Evolutionary conservation across 1,140 invertebrate genomes (phyloP).

Genomic region (Meloidogyne hapla): DNA sequence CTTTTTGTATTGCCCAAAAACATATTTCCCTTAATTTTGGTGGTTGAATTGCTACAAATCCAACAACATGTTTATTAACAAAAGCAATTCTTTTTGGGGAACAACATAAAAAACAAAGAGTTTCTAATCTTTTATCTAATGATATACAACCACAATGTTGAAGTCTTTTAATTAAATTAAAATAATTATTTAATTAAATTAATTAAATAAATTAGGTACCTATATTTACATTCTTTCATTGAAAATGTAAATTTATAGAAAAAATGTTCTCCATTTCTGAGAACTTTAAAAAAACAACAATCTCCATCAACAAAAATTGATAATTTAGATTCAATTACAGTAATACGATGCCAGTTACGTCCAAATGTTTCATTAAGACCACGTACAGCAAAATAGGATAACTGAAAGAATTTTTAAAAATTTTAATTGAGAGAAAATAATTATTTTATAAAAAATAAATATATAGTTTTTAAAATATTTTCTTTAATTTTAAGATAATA

Average conservation of each 20-base stretch:
- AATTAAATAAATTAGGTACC: constrained; percentile 15
- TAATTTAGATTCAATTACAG: constrained; percentile 30
- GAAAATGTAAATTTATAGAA: constrained; percentile 32
- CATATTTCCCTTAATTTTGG: constrained; percentile 28
- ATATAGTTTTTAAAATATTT: too few species aligned
- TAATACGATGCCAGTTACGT: constrained; percentile 37
- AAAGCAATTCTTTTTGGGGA: constrained; percentile 13
- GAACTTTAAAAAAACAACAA: constrained; percentile 37
- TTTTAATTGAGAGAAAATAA: not conserved
- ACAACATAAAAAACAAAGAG: constrained; percentile 25
- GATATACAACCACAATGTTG: constrained; percentile 12
- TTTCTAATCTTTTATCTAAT: constrained; percentile 20
- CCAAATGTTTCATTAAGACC: constrained; percentile 37
- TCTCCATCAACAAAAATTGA: constrained; percentile 34
- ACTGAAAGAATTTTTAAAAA: constrained; percentile 13
- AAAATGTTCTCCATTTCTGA: constrained; percentile 23
- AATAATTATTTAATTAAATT: not conserved
- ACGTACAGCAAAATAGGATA: constrained; percentile 21
- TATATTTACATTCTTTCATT: constrained; percentile 15
- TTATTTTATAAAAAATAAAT: not conserved
- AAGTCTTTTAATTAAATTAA: constrained; percentile 17
- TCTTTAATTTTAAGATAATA: too few species aligned
- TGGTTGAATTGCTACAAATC: constrained; percentile 32
- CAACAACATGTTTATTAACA: constrained; percentile 31
- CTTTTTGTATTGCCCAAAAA: constrained; percentile 35